Conservation (phyloP, 2,888 invertebrate species). For the Mythimna pallens region DNA sequence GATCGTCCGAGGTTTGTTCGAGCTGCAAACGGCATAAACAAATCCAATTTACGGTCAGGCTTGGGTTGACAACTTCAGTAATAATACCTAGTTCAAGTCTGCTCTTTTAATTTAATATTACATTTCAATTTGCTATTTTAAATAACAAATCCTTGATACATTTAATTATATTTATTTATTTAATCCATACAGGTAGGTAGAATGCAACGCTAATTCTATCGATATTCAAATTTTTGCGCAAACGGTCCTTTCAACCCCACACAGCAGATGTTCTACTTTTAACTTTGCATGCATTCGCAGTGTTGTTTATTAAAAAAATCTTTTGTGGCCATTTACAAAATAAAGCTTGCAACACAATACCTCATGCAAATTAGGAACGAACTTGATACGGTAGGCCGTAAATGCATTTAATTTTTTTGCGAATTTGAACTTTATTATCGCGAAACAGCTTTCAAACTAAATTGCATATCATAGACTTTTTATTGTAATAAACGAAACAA, state of each 20-base stretch:
- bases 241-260: slow-evolving; percentile 65
- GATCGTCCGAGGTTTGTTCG: too few species aligned
- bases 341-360: slow-evolving; percentile 87
- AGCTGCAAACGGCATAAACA: too few species aligned
- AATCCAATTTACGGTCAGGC: too few species aligned
- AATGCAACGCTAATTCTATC: slow-evolving; percentile 62
- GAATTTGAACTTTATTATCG: slow-evolving; percentile 73
- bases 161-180: slow-evolving; percentile 47
- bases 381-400: slow-evolving; percentile 67
- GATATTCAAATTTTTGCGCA: slow-evolving; percentile 68
- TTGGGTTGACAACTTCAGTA: neutral
- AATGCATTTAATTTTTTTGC: slow-evolving; percentile 55
- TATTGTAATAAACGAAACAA: slow-evolving; percentile 60
- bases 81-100: neutral
- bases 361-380: slow-evolving; percentile 88
- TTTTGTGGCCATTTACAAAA: slow-evolving; percentile 90
- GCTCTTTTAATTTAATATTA: neutral
- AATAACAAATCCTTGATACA: slow-evolving; percentile 27
- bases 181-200: slow-evolving; percentile 59
- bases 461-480: slow-evolving; percentile 77
- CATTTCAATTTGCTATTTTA: slow-evolving; percentile 17
- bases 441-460: slow-evolving; percentile 66
- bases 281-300: slow-evolving; percentile 82
- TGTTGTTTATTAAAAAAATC: slow-evolving; percentile 89
- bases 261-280: slow-evolving; percentile 88